Evolutionary conservation across 2,888 invertebrate species (phyloP).

Genomic region (Hirtodrosophila confusa): DNA sequence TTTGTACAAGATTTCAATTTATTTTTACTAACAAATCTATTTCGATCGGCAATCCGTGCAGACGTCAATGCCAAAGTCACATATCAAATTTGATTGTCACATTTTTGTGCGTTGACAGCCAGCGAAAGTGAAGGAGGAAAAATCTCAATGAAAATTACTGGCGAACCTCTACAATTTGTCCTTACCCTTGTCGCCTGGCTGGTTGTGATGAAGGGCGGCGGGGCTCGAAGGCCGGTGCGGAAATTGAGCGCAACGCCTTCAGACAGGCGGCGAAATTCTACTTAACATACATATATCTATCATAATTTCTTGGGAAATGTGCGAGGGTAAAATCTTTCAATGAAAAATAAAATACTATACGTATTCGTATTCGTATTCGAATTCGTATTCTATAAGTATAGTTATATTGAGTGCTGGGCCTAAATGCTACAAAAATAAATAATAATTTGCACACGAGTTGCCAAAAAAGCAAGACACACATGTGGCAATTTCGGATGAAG

Average conservation of each 20-base stretch:
- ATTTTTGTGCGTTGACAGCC: slow-evolving; percentile 28
- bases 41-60: slow-evolving; percentile 50
- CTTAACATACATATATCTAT: slow-evolving; percentile 8
- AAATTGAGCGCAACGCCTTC: slow-evolving; percentile 36
- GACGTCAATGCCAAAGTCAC: slow-evolving; percentile 72
- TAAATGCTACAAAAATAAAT: slow-evolving; percentile 47
- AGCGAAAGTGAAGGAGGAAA: slow-evolving; percentile 42
- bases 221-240: slow-evolving; percentile 37
- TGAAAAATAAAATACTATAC: slow-evolving; percentile 35
- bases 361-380: not conserved
- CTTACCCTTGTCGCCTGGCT: slow-evolving; percentile 60
- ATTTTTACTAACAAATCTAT: slow-evolving; percentile 56
- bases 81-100: slow-evolving; percentile 66
- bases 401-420: slow-evolving; percentile 21
- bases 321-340: slow-evolving; percentile 42
- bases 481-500: slow-evolving; percentile 1
- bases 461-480: slow-evolving; percentile 28
- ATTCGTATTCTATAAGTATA: slow-evolving; percentile 13
- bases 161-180: slow-evolving; percentile 28
- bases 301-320: slow-evolving; percentile 32
- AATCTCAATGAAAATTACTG: slow-evolving; percentile 55
- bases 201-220: not conserved
- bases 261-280: slow-evolving; percentile 5
- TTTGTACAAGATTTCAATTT: slow-evolving; percentile 46
- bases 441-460: slow-evolving; percentile 63